These are phyloP conservation scores for Drosophila orosa DNA, from an alignment of 1,140 invertebrate species.

Conservation along the genomic window DNA sequence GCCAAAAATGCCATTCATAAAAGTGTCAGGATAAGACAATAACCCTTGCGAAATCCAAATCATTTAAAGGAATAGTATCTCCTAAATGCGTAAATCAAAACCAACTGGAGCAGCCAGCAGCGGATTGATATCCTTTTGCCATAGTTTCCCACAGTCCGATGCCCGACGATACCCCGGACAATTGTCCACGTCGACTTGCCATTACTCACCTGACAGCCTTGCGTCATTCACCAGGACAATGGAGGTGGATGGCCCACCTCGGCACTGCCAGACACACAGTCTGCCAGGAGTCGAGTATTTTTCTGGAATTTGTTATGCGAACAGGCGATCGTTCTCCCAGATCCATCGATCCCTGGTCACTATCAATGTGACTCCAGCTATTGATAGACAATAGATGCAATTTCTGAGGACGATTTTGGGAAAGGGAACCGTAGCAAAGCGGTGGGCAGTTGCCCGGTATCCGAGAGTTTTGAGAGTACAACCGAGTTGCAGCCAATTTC, in stretches of 20 bases:
- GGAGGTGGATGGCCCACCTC: constrained; percentile 58
- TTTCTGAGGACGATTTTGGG: constrained; percentile 41
- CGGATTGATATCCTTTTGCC: constrained; percentile 5
- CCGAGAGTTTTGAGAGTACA: constrained; percentile 8
- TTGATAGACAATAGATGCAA: constrained; percentile 55
- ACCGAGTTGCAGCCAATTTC: constrained; percentile 29
- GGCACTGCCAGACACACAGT: constrained; percentile 59
- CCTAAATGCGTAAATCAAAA: constrained; percentile 18
- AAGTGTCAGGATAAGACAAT: constrained; percentile 25
- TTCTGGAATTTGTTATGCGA: constrained; percentile 69
- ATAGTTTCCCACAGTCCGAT: constrained; percentile 64
- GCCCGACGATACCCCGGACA: background rate
- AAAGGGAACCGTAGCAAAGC: constrained; percentile 49
- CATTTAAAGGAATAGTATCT: background rate
- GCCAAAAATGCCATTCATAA: constrained; percentile 61
- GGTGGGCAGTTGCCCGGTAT: constrained; percentile 44
- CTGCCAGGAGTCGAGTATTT: constrained; percentile 41
- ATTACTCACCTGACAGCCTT: constrained; percentile 73
- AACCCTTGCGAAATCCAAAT: background rate
- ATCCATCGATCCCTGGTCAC: constrained; percentile 44
- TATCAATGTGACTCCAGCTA: constrained; percentile 67
- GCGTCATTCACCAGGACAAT: constrained; percentile 78
- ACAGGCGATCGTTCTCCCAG: constrained; percentile 28
- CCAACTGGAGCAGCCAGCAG: constrained; percentile 9
- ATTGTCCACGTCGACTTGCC: constrained; percentile 58